Evolutionary conservation across 1,140 invertebrate genomes (phyloP), one percentile per base, ranked within the genome.

Genomic region (Aphelinus certus): DNA sequence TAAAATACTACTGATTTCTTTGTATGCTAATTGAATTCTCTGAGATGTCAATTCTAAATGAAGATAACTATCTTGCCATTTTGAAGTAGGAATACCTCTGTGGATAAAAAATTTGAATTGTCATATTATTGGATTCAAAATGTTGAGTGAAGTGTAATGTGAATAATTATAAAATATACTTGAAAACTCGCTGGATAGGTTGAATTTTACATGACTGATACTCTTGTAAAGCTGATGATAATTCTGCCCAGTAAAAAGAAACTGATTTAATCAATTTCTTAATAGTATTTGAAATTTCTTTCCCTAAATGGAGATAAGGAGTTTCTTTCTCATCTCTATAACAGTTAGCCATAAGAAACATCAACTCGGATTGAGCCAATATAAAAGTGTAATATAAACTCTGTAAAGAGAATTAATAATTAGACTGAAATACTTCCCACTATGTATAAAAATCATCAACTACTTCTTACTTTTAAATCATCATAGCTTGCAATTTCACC

Each of bases 11-110:
- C 69, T 73, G 49, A 87, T 58, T 43, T 77, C 69, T 65, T 81
- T 79, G 64, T 86, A 86, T 10, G 82, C 82, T 3, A 75, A 73
- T 76, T 85, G 81, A 7, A 88, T 65, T 73, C 83, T 86, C 43
- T 86, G 81, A 3, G 82, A 84, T n/a, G 84, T 80, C 61, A 85
- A 71, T 76, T 87, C 81, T 53, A 87, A 62, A 70, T 87, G 84
- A 65, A 84, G 70, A 49, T 84, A 86, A 9, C 84, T 72, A 73
- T 88, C 83, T 76, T 84, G 81, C 83, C 83, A 88, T 68, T 83
- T 84, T 10, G 81, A 81, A 58, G 42, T 74, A 58, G 67, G 64
- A 48, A 65, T 45, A 45, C 73, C 67, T 65, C 84, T 84, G 57
- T 9, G 76, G 53, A 56, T 66, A 77, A 74, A 74, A 75, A 42